phyloP scores from a whole-genome alignment of 1,140 invertebrate species.

The Lepidurus apus region DNA sequence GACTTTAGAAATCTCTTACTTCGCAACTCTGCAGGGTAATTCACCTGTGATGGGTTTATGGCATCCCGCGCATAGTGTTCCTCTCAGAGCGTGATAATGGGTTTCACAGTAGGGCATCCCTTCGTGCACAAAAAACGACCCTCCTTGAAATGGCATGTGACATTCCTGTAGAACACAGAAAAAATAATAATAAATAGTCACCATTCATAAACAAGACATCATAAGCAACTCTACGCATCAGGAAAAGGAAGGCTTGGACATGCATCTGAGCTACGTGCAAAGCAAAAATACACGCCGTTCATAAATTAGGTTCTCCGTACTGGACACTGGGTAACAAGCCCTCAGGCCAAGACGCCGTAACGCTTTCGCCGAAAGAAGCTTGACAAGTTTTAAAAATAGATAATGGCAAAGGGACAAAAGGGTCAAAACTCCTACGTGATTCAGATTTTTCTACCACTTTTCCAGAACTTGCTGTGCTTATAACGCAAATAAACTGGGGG shows the following conservation, averaged over 20 bases:
- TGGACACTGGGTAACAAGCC: neutral
- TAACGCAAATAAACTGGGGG: neutral
- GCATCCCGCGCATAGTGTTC: conserved; percentile 93
- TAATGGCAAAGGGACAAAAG: neutral
- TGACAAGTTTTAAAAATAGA: neutral
- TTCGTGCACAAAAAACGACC: conserved; percentile 93
- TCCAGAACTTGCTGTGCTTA: neutral
- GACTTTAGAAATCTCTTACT: neutral
- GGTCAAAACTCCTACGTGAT: conserved; percentile 15
- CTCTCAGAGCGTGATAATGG: conserved; percentile 93
- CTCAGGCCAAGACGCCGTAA: neutral
- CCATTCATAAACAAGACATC: neutral
- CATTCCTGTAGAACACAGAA: conserved; percentile 67
- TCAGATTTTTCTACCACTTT: neutral
- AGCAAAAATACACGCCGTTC: conserved; percentile 1
- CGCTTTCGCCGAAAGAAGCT: neutral
- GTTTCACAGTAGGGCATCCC: conserved; percentile 95
- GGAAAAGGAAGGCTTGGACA: neutral
- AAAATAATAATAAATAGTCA: conserved; percentile 25
- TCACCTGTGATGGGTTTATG: conserved; percentile 88
- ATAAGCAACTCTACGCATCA: neutral
- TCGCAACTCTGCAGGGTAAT: conserved; percentile 24
- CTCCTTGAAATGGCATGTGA: conserved; percentile 83
- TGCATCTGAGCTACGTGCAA: neutral
- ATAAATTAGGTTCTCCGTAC: neutral